phyloP scores from a whole-genome alignment of 2,888 invertebrate genomes.

The Dysmachus trigonus region DNA sequence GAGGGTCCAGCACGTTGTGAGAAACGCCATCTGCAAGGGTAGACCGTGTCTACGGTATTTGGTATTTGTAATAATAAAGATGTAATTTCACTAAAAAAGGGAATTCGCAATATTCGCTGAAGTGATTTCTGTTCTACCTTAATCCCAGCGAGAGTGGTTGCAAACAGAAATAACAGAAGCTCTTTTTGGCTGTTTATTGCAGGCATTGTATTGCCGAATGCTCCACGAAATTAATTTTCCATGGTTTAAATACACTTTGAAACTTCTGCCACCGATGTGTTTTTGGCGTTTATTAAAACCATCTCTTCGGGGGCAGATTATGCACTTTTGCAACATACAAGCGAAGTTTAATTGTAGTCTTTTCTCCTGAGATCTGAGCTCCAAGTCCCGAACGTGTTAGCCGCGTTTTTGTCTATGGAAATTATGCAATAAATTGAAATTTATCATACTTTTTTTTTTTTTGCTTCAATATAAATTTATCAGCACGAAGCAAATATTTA shows the following conservation, averaged over 20 bases:
- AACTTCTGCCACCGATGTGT: neutral
- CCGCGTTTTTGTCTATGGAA: too few relatives aligned
- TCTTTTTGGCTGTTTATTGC: neutral
- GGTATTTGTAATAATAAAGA: too few relatives aligned
- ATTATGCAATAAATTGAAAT: too few relatives aligned
- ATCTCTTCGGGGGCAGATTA: neutral
- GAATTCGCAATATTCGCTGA: neutral
- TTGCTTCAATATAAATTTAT: too few relatives aligned
- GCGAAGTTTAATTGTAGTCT: neutral
- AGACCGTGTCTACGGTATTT: too few relatives aligned
- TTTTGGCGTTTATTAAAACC: neutral
- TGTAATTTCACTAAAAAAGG: too few relatives aligned
- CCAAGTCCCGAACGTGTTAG: neutral
- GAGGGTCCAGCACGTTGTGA: neutral
- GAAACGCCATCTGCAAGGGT: neutral
- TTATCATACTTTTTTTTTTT: too few relatives aligned
- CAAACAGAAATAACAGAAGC: constrained; percentile 24
- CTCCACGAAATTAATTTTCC: neutral
- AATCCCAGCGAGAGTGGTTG: neutral
- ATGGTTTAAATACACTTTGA: neutral
- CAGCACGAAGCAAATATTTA: too few relatives aligned
- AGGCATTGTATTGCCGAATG: neutral
- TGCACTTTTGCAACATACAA: neutral
- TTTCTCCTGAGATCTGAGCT: neutral
- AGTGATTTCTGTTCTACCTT: neutral